Evolutionary conservation across 2,113 vertebrate species (phyloP).

Genomic region (Indri indri): DNA sequence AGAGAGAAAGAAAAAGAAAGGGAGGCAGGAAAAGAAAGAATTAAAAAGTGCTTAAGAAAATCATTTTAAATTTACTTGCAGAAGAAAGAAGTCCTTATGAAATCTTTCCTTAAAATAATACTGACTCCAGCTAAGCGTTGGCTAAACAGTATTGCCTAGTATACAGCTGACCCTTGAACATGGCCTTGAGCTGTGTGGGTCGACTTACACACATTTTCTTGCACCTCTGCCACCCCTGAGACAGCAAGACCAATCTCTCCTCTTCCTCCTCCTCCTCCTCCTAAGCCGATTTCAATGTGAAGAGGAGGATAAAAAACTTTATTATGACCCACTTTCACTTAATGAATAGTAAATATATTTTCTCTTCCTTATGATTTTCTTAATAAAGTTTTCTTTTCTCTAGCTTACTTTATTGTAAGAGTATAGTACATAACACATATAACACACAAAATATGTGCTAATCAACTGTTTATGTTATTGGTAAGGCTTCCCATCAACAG

Average conservation of each 20-base stretch:
- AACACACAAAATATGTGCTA: background rate
- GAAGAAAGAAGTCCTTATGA: background rate
- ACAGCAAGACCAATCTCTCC: background rate
- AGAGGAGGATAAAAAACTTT: background rate
- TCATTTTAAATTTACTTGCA: background rate
- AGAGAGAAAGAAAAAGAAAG: rapidly evolving
- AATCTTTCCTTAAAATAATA: background rate
- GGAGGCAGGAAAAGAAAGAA: too few relatives aligned
- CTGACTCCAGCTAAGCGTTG: background rate
- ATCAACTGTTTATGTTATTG: background rate
- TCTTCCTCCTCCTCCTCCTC: background rate
- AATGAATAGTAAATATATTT: background rate
- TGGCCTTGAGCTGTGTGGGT: background rate
- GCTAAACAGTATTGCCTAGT: background rate
- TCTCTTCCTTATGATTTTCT: background rate
- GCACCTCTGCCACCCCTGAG: background rate
- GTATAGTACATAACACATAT: background rate
- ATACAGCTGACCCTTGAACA: background rate
- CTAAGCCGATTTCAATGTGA: background rate
- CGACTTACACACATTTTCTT: background rate
- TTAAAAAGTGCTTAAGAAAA: background rate
- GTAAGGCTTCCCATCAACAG: background rate
- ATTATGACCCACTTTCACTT: background rate
- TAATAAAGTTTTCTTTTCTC: background rate
- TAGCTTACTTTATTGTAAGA: background rate